Conservation (phyloP, 1,140 invertebrate species). For the Steinernema feltiae region DNA sequence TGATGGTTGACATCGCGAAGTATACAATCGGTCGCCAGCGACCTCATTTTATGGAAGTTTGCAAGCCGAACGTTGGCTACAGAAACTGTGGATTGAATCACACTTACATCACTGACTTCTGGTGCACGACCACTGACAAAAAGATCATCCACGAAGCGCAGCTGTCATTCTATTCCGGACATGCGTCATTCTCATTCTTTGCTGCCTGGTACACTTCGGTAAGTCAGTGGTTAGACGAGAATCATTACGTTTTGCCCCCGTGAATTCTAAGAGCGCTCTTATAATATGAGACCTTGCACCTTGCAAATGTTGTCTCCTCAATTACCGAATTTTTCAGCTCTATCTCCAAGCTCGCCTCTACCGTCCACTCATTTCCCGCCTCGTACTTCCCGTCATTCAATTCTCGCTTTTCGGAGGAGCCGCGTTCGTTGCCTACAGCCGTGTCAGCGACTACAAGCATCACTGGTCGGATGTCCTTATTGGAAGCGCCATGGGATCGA, state of each 20-base stretch:
- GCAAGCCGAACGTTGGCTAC: constrained; percentile 60
- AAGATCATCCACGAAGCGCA: constrained; percentile 47
- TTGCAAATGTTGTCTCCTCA: too few relatives aligned
- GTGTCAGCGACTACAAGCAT: constrained; percentile 83
- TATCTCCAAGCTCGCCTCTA: constrained; percentile 56
- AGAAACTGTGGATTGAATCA: constrained; percentile 13
- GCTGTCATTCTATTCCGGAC: constrained; percentile 56
- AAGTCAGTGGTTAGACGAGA: constrained; percentile 23
- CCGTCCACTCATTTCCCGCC: constrained; percentile 45
- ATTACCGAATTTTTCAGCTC: constrained; percentile 48
- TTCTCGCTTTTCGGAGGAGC: constrained; percentile 54
- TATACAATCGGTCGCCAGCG: constrained; percentile 81
- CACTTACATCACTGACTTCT: constrained; percentile 59
- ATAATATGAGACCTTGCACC: too few relatives aligned
- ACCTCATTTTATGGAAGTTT: constrained; percentile 77
- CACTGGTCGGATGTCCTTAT: constrained; percentile 81
- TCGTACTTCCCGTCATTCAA: constrained; percentile 52
- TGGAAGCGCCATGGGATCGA: constrained; percentile 66
- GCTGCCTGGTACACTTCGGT: constrained; percentile 53
- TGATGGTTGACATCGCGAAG: constrained; percentile 68
- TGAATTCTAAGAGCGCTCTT: too few relatives aligned
- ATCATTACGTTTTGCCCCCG: constrained; percentile 10
- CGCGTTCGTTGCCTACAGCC: constrained; percentile 46
- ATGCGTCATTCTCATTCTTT: constrained; percentile 55
- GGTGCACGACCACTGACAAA: constrained; percentile 55